Evolutionary conservation across 2,113 vertebrate species (phyloP), one percentile per base, ranked within the genome.

Genomic region (Todiramphus chloris): DNA sequence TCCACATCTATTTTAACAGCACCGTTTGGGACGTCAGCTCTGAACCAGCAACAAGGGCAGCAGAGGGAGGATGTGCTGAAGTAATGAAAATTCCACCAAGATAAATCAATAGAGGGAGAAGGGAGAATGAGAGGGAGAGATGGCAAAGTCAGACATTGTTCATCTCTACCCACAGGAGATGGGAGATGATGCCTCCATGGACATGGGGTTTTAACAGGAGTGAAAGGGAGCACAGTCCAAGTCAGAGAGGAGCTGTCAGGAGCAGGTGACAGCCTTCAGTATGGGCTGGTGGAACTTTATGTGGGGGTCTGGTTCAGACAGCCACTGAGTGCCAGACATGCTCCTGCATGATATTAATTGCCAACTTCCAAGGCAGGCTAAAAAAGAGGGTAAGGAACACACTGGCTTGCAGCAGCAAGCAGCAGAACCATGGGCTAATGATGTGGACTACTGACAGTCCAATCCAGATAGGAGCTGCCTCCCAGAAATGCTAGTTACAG

Each of bases 31-130:
- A 72, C 77, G 85, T 48, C 28, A 1, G 43, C 83, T 90, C 76
- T 3, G n/a, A 94, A 78, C 50, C 51, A 46, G 93, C 90, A 91
- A 72, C 2, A 5, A 92, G 93, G 85, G 83, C 89, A 97, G 82
- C 1, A 1, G 12, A 19, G 81, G 86, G 86, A 92, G 95, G 89
- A 53, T 90, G 60, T 87, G 81, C 89, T 96, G 95, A 89, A 83
- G 91, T 84, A 87, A 87, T 96, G 92, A 96, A 95, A 94, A 91
- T 93, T 94, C 80, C 87, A 92, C 80, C 0, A 2, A 90, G 86
- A 89, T 85, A 89, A 93, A 96, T 94, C 94, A 89, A 82, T 93
- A 94, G 70, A 67, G 53, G 51, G 73, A 83, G 82, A 83, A 94
- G 79, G 79, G 67, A 83, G 46, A 95, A 41, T 21, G 56, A 48